These are phyloP conservation scores for Oceanites oceanicus DNA, from an alignment of 2,113 vertebrate species.

Conservation along the genomic window DNA sequence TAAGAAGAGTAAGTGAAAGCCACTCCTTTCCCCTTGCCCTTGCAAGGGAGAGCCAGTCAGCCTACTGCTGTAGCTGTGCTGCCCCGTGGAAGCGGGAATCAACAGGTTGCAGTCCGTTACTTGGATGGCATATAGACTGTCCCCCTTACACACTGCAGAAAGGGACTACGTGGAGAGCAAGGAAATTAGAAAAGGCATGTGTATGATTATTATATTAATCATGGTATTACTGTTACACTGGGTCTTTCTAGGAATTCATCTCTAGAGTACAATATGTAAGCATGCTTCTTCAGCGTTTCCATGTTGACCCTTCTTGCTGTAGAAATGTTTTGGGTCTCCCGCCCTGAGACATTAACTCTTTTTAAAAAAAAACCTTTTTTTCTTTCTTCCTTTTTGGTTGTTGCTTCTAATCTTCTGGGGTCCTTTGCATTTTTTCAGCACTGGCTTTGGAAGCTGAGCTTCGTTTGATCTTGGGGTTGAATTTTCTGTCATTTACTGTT, in stretches of 20 bases:
- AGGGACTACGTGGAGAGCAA: not conserved
- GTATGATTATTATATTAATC: not conserved
- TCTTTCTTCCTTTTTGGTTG: not conserved
- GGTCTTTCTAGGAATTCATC: not conserved
- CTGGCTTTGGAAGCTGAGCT: not conserved
- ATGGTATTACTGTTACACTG: not conserved
- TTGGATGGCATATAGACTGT: not conserved
- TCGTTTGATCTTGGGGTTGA: not conserved
- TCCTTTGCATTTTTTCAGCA: not conserved
- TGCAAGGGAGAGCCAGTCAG: not conserved
- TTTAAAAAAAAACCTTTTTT: not conserved
- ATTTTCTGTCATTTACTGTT: not conserved
- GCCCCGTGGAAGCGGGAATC: not conserved
- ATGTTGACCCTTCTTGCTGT: not conserved
- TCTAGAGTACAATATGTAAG: not conserved
- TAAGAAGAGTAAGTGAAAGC: not conserved
- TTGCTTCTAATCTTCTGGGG: not conserved
- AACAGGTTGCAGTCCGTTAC: not conserved
- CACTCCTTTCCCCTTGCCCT: not conserved
- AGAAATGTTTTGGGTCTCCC: not conserved
- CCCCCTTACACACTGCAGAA: not conserved
- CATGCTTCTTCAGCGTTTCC: not conserved
- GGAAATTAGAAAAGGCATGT: not conserved
- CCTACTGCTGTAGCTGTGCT: not conserved
- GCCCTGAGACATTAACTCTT: not conserved